Evolutionary conservation across 2,797 vertebrate species (phyloP), one percentile per base, ranked within the genome.

Genomic region (Mormyrus proboscirostris): DNA sequence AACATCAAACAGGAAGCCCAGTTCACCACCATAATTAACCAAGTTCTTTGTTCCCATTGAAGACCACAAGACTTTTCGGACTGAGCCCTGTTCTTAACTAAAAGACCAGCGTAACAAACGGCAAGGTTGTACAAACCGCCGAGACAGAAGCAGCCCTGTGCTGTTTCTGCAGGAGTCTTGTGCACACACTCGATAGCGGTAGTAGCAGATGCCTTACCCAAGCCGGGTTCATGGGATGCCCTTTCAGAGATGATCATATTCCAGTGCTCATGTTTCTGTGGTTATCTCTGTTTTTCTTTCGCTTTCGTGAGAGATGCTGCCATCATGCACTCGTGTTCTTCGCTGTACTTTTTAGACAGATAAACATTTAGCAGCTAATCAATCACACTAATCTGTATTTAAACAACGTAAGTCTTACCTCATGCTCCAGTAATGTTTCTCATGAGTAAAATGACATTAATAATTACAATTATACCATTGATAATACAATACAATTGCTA

Each of bases 281-380:
- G 38, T 79, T 85, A 2, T 51, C 83, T 85, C 49, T 85, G 83
- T 85, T 53, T 53, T 51, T 85, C n/a, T 85, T 85, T 85, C 47
- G 22, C 47, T 85, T 85, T 85, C 25, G 10, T 25, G 22, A 10
- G 82, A 49, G 41, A 51, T 29, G 47, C 6, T 25, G n/a, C 19
- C 33, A 22, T 22, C 47, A 10, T 50, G 9, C 50, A 25, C 49
- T 8, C 2, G 10, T 25, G 3, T 53, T 22, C 49, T 85, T 33
- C 2, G 12, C 83, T 14, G 16, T 1, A 44, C n/a, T 25, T 86
- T 86, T 86, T 86, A 86, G 22, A 14, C 49, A 86, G 82, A 76
- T 76, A 41, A 79, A n/a, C 73, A 41, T 44, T 19, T 76, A 14
- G 69, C 73, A 79, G 16, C 33, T 16, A 79, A 44, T 76, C 2